Percentiles rank a stretch among this genome's conserved stretches.
These are phyloP conservation scores for Pegoplata infirma DNA, from an alignment of 2,888 invertebrate species.

Conservation along the genomic window DNA sequence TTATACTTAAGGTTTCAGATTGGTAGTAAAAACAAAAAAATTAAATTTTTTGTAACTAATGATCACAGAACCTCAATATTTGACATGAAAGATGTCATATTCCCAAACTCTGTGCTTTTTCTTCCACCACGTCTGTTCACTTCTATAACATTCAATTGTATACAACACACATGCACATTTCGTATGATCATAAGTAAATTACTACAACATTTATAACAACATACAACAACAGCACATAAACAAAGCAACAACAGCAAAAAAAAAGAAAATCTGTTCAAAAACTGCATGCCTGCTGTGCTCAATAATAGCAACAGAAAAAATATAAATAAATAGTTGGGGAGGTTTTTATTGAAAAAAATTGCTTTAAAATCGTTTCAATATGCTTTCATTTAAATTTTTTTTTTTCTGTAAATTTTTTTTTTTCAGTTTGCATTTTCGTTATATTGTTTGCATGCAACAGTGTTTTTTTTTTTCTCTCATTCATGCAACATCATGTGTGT, in stretches of 20 bases:
- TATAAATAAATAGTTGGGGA: conserved; percentile 40
- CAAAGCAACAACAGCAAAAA: not conserved
- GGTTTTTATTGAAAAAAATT: conserved; percentile 42
- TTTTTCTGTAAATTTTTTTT: not conserved
- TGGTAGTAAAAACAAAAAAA: no score
- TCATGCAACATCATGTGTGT: conserved; percentile 26
- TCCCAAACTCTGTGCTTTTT: no score
- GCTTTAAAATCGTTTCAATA: conserved; percentile 53
- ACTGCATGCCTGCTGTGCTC: conserved; percentile 54
- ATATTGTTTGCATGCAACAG: conserved; percentile 44
- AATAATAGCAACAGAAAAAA: conserved; percentile 23
- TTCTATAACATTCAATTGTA: conserved; percentile 28
- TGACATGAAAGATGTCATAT: no score
- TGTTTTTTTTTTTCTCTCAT: conserved; percentile 18
- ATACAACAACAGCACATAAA: conserved; percentile 2
- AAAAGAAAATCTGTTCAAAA: conserved; percentile 35
- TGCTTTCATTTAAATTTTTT: conserved; percentile 29
- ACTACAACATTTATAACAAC: conserved; percentile 43
- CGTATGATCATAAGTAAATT: conserved; percentile 53
- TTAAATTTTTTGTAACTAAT: no score
- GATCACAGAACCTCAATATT: no score
- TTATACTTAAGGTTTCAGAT: no score
- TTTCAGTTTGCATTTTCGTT: not conserved
- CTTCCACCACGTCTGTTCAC: not conserved
- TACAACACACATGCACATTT: conserved; percentile 2